phyloP scores from a whole-genome alignment of 2,888 invertebrate species.

The Erynnis tages region DNA sequence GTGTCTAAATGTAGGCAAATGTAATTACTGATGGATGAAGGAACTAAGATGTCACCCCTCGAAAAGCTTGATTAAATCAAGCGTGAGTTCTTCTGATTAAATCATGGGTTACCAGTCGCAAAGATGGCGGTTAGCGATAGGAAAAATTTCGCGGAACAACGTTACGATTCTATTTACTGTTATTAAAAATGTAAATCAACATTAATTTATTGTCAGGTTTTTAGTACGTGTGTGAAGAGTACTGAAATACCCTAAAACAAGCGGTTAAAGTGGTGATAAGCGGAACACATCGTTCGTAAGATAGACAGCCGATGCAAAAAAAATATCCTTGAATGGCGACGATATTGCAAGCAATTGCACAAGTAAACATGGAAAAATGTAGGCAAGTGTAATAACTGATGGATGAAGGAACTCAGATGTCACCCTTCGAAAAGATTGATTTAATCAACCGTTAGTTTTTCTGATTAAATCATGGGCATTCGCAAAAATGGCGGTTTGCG shows the following conservation, averaged over 20 bases:
- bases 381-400: conserved; percentile 65
- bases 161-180: too few species aligned
- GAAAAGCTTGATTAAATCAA: conserved; percentile 54
- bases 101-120: conserved; percentile 20
- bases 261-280: too few species aligned
- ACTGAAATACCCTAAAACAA: too few species aligned
- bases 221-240: too few species aligned
- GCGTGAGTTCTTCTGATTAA: conserved; percentile 36
- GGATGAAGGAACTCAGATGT: conserved; percentile 42
- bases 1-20: conserved; percentile 63
- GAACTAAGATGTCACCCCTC: conserved; percentile 40
- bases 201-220: too few species aligned
- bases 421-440: conserved; percentile 48
- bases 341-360: conserved; percentile 63
- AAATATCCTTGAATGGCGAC: too few species aligned
- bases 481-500: not conserved
- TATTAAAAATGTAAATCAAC: too few species aligned
- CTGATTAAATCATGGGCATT: conserved; percentile 37
- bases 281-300: too few species aligned
- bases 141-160: too few species aligned
- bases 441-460: conserved; percentile 42
- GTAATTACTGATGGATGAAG: conserved; percentile 58
- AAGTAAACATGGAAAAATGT: conserved; percentile 54
- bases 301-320: too few species aligned
- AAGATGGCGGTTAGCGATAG: not conserved